Percentiles rank a stretch among this genome's conserved stretches.
phyloP scores from a whole-genome alignment of 2,797 vertebrate species.

The Rallus crepitans region DNA sequence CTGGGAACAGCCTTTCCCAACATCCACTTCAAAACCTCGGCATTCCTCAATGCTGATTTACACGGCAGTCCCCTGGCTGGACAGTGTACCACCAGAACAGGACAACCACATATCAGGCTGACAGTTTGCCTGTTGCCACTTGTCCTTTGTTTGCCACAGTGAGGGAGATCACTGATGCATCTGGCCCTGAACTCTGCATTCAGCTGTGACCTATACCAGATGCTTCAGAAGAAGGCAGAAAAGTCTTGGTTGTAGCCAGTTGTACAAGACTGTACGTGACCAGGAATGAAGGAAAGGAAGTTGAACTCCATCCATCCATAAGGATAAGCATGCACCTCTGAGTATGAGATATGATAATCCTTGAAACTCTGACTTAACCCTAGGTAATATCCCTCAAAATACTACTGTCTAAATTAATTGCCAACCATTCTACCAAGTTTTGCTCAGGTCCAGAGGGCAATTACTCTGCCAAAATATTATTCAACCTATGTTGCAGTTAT shows the following conservation, averaged over 20 bases:
- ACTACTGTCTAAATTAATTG: neutral
- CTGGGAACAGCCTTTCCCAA: conserved; percentile 8
- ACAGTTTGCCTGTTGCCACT: neutral
- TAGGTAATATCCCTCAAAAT: neutral
- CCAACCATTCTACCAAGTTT: neutral
- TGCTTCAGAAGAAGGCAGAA: neutral
- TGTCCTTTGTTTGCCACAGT: neutral
- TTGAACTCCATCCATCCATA: neutral
- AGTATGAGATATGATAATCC: neutral
- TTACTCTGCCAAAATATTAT: neutral
- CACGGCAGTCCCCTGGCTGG: neutral
- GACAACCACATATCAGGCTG: neutral
- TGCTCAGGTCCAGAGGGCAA: neutral
- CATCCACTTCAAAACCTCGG: conserved; percentile 28
- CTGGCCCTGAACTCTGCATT: neutral
- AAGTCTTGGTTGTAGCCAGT: neutral
- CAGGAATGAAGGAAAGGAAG: neutral
- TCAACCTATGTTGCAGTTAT: neutral
- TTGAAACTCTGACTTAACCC: neutral
- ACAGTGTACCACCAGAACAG: neutral
- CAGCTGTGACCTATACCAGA: neutral
- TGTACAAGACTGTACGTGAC: neutral
- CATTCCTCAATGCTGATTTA: neutral
- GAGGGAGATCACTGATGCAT: neutral
- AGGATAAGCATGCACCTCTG: neutral